These are phyloP conservation scores for Thalassarche chlororhynchos DNA, from an alignment of 2,113 vertebrate genomes.

Conservation along the genomic window DNA sequence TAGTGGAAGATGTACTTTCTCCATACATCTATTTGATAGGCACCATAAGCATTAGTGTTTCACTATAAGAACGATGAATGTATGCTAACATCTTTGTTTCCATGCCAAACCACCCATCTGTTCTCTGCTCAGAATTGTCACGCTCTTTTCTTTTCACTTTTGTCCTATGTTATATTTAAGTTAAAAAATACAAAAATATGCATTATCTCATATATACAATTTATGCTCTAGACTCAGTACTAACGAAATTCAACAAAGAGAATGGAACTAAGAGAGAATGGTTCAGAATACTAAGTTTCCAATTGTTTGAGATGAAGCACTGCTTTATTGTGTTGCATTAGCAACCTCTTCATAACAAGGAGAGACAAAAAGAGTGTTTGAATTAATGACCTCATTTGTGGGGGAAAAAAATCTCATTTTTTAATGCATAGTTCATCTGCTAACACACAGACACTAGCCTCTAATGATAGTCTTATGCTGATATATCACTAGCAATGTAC, in stretches of 20 bases:
- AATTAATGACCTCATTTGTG: conserved; percentile 19
- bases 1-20: neutral
- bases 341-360: neutral
- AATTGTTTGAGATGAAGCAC: neutral
- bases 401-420: neutral
- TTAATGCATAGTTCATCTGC: neutral
- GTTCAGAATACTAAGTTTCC: neutral
- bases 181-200: neutral
- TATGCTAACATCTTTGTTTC: neutral
- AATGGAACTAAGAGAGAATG: neutral
- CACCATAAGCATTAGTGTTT: neutral
- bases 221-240: neutral
- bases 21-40: neutral
- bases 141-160: neutral
- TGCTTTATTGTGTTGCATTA: neutral
- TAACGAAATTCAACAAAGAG: neutral
- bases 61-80: neutral
- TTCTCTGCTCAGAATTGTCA: neutral
- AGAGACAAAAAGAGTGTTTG: neutral
- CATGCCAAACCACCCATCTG: conserved; percentile 30
- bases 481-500: neutral
- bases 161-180: neutral
- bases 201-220: neutral
- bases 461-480: neutral
- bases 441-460: neutral